phyloP scores from a whole-genome alignment of 2,888 invertebrate genomes.

The Abrostola triplasia region DNA sequence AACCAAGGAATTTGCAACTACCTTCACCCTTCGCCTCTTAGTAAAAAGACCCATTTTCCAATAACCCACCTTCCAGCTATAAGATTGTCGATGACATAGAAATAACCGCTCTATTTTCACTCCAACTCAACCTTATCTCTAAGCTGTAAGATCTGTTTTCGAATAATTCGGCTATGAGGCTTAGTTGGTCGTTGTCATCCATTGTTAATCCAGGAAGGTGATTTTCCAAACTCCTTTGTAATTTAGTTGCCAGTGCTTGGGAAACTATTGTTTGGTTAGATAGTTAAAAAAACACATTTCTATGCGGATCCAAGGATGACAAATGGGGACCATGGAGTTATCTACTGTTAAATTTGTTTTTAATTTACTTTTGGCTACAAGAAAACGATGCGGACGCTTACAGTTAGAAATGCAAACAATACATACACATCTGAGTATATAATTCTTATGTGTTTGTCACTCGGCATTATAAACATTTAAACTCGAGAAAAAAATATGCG shows the following conservation, averaged over 20 bases:
- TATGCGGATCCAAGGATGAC: constrained; percentile 25
- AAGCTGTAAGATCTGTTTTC: constrained; percentile 24
- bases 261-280: constrained; percentile 38
- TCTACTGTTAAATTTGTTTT: too few relatives aligned
- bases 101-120: constrained; percentile 11
- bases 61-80: not conserved
- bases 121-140: not conserved
- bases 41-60: constrained; percentile 26
- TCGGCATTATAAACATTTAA: too few relatives aligned
- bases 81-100: constrained; percentile 35
- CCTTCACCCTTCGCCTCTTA: constrained; percentile 3
- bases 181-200: constrained; percentile 32
- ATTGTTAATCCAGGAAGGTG: constrained; percentile 50
- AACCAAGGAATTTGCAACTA: constrained; percentile 1
- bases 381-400: too few relatives aligned
- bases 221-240: constrained; percentile 53
- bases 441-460: too few relatives aligned
- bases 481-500: too few relatives aligned
- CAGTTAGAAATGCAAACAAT: too few relatives aligned
- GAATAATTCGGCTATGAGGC: not conserved
- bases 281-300: constrained; percentile 39
- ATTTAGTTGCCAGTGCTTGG: constrained; percentile 41
- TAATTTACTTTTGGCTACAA: constrained; percentile 1
- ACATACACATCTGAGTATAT: too few relatives aligned
- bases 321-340: too few relatives aligned